phyloP scores from a whole-genome alignment of 2,113 vertebrate genomes.

The Riparia riparia region DNA sequence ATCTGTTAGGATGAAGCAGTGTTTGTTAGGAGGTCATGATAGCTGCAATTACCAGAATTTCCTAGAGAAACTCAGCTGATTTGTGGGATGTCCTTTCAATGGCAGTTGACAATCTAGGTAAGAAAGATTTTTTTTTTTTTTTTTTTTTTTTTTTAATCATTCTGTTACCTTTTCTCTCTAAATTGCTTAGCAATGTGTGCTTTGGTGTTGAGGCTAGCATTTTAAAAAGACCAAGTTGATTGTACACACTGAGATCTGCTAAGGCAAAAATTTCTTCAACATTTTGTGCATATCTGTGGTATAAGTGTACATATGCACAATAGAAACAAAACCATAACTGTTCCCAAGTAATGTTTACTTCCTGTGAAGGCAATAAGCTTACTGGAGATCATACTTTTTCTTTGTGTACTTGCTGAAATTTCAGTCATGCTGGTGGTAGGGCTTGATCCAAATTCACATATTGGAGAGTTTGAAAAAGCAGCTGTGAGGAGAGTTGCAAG shows the following conservation, averaged over 20 bases:
- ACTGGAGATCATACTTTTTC: background rate
- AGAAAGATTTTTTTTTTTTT: background rate
- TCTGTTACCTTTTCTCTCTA: background rate
- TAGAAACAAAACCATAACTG: background rate
- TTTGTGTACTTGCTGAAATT: background rate
- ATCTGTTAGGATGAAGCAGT: background rate
- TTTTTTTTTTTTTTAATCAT: background rate
- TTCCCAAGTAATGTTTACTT: background rate
- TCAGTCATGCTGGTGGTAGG: background rate
- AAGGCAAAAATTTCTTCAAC: background rate
- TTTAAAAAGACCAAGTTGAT: background rate
- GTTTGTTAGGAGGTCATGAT: background rate
- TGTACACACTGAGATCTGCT: background rate
- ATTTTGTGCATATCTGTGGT: background rate
- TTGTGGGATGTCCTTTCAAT: background rate
- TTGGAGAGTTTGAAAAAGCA: background rate
- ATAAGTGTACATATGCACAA: background rate
- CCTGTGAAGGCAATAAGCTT: background rate
- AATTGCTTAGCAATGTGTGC: background rate
- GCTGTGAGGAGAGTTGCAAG: background rate
- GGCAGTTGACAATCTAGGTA: background rate
- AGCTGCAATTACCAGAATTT: background rate
- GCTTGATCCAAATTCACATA: background rate
- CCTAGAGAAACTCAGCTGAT: background rate
- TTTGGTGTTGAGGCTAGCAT: background rate